Conservation (phyloP, 2,113 vertebrate genomes). For the Crotalus tigris region DNA sequence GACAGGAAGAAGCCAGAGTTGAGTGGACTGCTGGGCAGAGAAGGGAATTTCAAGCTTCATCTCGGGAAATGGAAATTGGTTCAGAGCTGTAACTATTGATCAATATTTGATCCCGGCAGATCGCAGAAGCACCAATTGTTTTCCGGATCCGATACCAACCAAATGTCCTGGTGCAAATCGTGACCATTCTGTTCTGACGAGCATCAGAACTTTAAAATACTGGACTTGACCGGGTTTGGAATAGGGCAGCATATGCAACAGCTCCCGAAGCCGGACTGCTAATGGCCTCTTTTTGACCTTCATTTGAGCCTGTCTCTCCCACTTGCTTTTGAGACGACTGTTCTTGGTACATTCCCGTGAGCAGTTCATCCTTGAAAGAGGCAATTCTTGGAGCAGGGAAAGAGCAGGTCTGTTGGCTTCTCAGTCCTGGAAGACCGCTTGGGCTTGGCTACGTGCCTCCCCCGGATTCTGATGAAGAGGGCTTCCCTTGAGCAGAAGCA, state of each 20-base stretch:
- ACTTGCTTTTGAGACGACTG: constrained; percentile 72
- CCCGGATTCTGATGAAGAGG: constrained; percentile 73
- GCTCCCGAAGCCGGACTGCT: constrained; percentile 41
- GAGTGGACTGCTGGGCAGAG: not conserved
- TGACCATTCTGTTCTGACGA: constrained; percentile 14
- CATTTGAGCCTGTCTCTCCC: constrained; percentile 83
- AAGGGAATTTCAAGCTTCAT: no score
- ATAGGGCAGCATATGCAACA: constrained; percentile 50
- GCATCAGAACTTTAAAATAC: not conserved
- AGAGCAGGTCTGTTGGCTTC: constrained; percentile 7
- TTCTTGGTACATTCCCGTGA: constrained; percentile 64
- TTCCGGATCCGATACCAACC: constrained; percentile 28
- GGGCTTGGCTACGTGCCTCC: constrained; percentile 82
- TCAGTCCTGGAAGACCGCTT: constrained; percentile 77
- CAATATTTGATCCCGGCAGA: constrained; percentile 11
- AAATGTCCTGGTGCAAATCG: constrained; percentile 34
- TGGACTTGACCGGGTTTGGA: constrained; percentile 49
- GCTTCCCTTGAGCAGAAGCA: constrained; percentile 68
- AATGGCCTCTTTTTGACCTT: constrained; percentile 70
- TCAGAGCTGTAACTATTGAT: constrained; percentile 41
- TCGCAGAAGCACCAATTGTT: not conserved
- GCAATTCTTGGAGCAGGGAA: constrained; percentile 20
- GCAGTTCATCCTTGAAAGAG: not conserved
- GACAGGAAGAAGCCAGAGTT: constrained; percentile 37
- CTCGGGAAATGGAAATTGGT: not conserved